phyloP scores from a whole-genome alignment of 2,797 vertebrate genomes.

The Myiotriccus ornatus region DNA sequence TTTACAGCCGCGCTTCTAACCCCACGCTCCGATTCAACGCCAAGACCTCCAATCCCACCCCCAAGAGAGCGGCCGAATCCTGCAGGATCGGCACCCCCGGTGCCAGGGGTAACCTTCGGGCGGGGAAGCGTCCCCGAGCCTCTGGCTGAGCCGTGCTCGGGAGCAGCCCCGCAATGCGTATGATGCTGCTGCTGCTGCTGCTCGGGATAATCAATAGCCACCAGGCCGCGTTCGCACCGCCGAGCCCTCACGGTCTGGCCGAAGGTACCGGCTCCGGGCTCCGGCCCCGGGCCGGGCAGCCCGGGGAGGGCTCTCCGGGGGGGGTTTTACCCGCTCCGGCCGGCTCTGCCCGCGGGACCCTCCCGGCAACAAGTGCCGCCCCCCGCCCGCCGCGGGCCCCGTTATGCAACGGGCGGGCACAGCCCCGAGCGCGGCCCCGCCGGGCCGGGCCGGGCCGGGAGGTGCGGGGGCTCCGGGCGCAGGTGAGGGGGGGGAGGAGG shows the following conservation, averaged over 20 bases:
- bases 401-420: conserved; percentile 26
- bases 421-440: not conserved
- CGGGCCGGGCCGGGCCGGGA: not conserved
- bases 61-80: not conserved
- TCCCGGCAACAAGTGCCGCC: conserved; percentile 29
- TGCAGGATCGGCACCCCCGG: not conserved
- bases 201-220: conserved; percentile 42
- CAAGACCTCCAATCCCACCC: not conserved
- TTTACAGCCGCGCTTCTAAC: not conserved
- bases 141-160: not conserved
- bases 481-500: not conserved
- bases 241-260: not conserved
- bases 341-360: not conserved
- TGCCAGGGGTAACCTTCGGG: conserved; percentile 41
- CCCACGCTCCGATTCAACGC: not conserved
- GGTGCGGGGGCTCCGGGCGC: not conserved
- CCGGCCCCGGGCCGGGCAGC: not conserved
- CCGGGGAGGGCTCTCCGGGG: not conserved
- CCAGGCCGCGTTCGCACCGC: not conserved
- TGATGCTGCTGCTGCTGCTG: conserved; percentile 22
- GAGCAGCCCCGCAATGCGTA: conserved; percentile 76
- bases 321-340: not conserved
- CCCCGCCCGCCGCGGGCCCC: not conserved
- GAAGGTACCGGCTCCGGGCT: not conserved
- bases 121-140: not conserved